These are phyloP conservation scores for Cardinalis cardinalis DNA, from an alignment of 2,113 vertebrate genomes.

Conservation along the genomic window DNA sequence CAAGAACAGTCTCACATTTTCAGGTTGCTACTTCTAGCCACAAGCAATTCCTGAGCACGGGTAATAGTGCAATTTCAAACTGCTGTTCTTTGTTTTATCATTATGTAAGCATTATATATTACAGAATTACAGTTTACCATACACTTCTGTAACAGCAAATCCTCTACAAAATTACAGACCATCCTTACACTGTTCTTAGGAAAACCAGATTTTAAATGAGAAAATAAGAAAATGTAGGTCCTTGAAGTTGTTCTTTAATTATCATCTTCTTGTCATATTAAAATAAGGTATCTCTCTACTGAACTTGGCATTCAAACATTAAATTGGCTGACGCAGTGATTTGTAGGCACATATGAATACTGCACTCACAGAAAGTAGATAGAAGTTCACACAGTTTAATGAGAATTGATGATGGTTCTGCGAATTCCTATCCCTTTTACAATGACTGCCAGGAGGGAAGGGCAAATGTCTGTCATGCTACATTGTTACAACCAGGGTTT, in stretches of 20 bases:
- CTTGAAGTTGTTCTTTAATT: neutral
- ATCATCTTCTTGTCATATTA: neutral
- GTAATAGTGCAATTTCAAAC: neutral
- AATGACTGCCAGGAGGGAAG: neutral
- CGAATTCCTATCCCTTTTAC: neutral
- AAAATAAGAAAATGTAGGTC: neutral
- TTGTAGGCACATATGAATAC: neutral
- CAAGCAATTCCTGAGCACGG: neutral
- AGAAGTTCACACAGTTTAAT: neutral
- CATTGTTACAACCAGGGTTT: neutral
- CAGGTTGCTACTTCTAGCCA: neutral
- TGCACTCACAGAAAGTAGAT: neutral
- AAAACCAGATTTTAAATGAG: neutral
- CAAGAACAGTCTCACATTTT: neutral
- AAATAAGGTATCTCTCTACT: neutral
- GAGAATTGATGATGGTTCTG: neutral
- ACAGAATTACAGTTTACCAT: neutral
- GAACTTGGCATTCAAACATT: neutral
- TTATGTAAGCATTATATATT: neutral
- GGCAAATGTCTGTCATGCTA: neutral
- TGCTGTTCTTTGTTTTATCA: neutral
- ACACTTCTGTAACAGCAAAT: neutral
- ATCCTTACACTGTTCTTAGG: neutral
- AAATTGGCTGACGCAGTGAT: neutral
- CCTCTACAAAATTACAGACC: neutral